Conservation (phyloP, 2,888 invertebrate species). For the Thymelicus acteon region DNA sequence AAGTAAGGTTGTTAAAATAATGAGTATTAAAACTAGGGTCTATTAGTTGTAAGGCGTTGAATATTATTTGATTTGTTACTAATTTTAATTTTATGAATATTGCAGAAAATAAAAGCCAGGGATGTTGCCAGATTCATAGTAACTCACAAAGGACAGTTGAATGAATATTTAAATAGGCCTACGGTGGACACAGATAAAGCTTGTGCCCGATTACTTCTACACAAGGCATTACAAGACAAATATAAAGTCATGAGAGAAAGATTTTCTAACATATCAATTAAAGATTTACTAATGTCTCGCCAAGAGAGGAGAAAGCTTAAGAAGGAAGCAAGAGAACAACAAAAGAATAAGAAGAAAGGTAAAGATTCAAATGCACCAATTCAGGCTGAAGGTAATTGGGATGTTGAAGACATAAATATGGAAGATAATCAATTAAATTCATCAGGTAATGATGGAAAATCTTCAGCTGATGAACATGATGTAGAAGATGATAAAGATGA, state of each 20-base stretch:
- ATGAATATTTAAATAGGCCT: conserved; percentile 67
- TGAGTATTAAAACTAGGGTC: neutral
- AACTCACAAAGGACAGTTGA: conserved; percentile 67
- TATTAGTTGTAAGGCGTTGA: neutral
- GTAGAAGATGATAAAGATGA: conserved; percentile 39
- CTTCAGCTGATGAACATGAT: conserved; percentile 41
- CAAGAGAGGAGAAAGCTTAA: conserved; percentile 71
- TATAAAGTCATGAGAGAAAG: conserved; percentile 66
- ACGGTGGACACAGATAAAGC: conserved; percentile 68
- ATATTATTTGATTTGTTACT: conserved; percentile 7
- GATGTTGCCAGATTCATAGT: conserved; percentile 73
- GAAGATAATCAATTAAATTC: conserved; percentile 26
- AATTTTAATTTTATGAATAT: conserved; percentile 39
- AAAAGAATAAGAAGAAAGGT: conserved; percentile 57
- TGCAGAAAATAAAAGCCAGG: conserved; percentile 77
- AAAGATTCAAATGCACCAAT: conserved; percentile 53
- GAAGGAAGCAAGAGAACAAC: conserved; percentile 69
- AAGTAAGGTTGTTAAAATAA: neutral
- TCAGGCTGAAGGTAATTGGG: conserved; percentile 64
- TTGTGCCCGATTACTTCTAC: conserved; percentile 71
- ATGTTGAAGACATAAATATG: conserved; percentile 53
- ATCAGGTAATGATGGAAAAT: conserved; percentile 26
- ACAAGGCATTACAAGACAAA: conserved; percentile 71
- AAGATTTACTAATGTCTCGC: conserved; percentile 76
- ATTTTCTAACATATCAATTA: conserved; percentile 69